Percentiles rank a stretch among this genome's conserved stretches.
Conservation (phyloP, 2,797 vertebrate genomes). For the Ptychobarbus kaznakovi region DNA sequence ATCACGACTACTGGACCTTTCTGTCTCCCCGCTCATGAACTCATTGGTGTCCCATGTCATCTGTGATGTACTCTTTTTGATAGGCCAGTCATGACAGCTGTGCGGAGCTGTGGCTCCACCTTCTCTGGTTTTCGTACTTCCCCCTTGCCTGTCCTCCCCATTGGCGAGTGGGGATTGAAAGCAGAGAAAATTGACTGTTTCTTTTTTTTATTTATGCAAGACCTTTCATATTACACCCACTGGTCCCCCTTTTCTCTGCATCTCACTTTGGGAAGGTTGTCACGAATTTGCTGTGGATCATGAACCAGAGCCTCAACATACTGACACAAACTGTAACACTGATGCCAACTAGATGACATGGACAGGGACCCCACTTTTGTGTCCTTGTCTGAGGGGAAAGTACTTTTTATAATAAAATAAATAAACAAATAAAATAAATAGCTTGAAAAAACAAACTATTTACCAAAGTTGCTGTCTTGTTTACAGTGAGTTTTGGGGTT, state of each 20-base stretch:
- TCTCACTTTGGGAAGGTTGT: conserved; percentile 83
- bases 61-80: conserved; percentile 99
- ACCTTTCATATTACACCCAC: conserved; percentile 96
- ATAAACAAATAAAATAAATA: conserved; percentile 82
- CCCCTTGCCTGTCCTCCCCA: conserved; percentile 60
- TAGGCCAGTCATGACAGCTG: conserved; percentile 99
- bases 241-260: conserved; percentile 75
- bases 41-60: conserved; percentile 99
- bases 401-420: conserved; percentile 85
- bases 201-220: conserved; percentile 99
- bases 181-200: conserved; percentile 92
- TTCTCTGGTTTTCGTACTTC: conserved; percentile 69
- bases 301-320: conserved; percentile 74
- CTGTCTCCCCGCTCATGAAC: conserved; percentile 98
- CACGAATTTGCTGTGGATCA: conserved; percentile 79
- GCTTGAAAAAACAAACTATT: conserved; percentile 87
- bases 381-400: conserved; percentile 87
- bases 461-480: conserved; percentile 99
- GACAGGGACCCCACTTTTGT: conserved; percentile 84
- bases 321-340: conserved; percentile 77
- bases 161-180: conserved; percentile 91
- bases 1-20: conserved; percentile 98
- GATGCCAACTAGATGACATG: conserved; percentile 76
- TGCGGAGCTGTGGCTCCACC: conserved; percentile 89
- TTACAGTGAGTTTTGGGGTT: conserved; percentile 99